Conservation (phyloP, 2,797 vertebrate species). For the Amniataba percoides region DNA sequence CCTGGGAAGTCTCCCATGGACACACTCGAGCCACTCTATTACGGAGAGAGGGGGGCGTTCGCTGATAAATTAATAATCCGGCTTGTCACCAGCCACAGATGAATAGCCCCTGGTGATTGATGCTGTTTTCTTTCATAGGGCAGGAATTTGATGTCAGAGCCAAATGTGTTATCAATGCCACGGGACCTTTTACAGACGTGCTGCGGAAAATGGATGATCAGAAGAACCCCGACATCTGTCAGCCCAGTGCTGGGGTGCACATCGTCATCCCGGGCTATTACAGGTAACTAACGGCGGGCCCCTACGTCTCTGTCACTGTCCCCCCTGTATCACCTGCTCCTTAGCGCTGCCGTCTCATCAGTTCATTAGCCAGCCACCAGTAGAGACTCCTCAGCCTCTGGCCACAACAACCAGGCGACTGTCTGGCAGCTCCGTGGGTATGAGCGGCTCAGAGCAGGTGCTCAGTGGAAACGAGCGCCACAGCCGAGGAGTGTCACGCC, state of each 20-base stretch:
- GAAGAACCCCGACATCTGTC: conserved; percentile 91
- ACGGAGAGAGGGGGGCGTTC: conserved; percentile 85
- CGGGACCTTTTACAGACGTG: conserved; percentile 96
- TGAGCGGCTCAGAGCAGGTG: conserved; percentile 41
- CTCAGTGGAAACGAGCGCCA: conserved; percentile 37
- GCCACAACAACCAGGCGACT: conserved; percentile 77
- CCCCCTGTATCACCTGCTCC: conserved; percentile 76
- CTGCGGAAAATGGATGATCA: conserved; percentile 96
- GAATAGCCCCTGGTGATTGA: conserved; percentile 90
- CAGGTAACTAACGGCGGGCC: conserved; percentile 92
- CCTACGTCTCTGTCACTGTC: conserved; percentile 91
- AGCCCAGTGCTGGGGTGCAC: conserved; percentile 93
- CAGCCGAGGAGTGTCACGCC: conserved; percentile 29
- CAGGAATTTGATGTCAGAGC: conserved; percentile 97
- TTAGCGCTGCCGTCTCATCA: conserved; percentile 74
- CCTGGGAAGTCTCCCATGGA: conserved; percentile 88
- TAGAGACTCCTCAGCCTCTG: conserved; percentile 63
- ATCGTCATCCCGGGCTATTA: conserved; percentile 96
- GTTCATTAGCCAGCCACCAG: conserved; percentile 77
- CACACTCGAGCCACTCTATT: conserved; percentile 86
- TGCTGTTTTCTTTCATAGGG: conserved; percentile 95
- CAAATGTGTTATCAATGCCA: conserved; percentile 99
- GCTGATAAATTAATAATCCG: conserved; percentile 91
- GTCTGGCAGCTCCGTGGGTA: conserved; percentile 81
- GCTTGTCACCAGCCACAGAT: conserved; percentile 87